Conservation (phyloP, 2,113 vertebrate genomes). For the Okapia johnstoni region DNA sequence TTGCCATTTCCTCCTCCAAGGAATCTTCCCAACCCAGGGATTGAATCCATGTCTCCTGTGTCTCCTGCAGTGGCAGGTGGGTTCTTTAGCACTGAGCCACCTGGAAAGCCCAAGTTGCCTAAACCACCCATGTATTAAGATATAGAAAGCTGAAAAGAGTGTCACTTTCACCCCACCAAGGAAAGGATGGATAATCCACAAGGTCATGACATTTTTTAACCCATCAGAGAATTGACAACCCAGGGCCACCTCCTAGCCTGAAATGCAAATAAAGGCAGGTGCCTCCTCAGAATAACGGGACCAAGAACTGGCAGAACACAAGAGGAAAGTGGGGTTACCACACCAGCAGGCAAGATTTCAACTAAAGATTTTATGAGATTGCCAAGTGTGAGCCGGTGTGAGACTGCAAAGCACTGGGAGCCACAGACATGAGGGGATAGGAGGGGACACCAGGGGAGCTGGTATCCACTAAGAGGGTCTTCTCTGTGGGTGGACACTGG, state of each 20-base stretch:
- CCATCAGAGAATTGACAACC: not conserved
- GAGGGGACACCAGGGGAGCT: not conserved
- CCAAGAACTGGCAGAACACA: not conserved
- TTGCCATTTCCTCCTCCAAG: too few relatives aligned
- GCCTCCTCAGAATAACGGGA: not conserved
- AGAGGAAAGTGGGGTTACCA: not conserved
- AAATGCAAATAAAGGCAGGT: not conserved
- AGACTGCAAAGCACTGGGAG: not conserved
- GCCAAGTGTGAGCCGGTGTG: not conserved
- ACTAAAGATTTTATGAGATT: not conserved
- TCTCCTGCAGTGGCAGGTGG: not conserved
- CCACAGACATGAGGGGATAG: not conserved
- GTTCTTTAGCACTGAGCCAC: not conserved
- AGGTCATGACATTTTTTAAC: not conserved
- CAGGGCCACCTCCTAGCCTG: not conserved
- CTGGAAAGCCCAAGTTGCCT: not conserved
- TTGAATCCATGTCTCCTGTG: not conserved
- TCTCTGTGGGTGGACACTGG: not conserved
- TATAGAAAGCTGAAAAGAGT: not conserved
- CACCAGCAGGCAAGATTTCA: not conserved
- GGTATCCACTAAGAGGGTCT: not conserved
- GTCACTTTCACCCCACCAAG: not conserved
- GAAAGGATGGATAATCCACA: not conserved
- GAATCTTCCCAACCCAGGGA: too few relatives aligned
- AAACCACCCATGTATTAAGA: not conserved